These are phyloP conservation scores for Machimus rusticus DNA, from an alignment of 2,888 invertebrate species.

Conservation along the genomic window DNA sequence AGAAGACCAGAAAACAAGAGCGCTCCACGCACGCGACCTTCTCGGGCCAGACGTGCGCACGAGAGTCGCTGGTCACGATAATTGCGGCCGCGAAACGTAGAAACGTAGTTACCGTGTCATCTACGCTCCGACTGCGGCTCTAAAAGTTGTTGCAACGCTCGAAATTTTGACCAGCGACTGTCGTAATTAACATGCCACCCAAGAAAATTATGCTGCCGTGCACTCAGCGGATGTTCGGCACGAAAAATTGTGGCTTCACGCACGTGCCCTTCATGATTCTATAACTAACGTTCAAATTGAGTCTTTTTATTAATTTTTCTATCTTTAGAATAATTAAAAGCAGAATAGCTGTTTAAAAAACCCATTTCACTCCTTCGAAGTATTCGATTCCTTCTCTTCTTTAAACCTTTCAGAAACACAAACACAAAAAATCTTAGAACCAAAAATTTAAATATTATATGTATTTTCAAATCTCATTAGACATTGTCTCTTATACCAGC, in stretches of 20 bases:
- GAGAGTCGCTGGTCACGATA: neutral
- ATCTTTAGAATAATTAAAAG: no score
- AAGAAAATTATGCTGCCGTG: neutral
- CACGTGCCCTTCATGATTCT: neutral
- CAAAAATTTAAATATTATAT: no score
- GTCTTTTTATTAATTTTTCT: no score
- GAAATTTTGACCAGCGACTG: conserved; percentile 12
- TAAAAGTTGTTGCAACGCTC: neutral
- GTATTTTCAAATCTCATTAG: no score
- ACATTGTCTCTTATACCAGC: no score
- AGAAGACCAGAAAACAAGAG: conserved; percentile 20
- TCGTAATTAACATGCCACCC: neutral
- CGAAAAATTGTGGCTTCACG: neutral
- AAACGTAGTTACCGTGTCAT: conserved; percentile 25
- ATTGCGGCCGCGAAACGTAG: neutral
- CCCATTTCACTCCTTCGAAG: no score
- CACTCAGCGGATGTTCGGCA: neutral
- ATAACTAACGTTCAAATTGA: no score
- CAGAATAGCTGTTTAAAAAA: no score
- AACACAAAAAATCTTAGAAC: no score
- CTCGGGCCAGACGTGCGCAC: neutral
- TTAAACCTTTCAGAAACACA: no score
- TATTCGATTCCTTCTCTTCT: no score
- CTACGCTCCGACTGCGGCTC: neutral
- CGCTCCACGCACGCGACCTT: conserved; percentile 19